Evolutionary conservation across 1,140 invertebrate species (phyloP).

Genomic region (Rhyacophila brunnea): DNA sequence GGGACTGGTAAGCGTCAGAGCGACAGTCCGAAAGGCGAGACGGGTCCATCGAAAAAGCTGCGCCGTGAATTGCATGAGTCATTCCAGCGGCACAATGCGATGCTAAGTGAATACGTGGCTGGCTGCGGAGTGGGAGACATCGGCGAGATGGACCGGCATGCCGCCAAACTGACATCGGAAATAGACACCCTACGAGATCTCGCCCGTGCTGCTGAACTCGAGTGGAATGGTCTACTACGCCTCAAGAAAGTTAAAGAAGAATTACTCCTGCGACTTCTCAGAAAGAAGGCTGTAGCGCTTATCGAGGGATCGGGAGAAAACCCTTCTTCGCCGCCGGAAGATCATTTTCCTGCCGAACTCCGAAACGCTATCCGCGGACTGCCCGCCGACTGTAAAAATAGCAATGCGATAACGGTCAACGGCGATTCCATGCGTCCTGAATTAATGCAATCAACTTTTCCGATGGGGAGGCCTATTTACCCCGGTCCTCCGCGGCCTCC

Average conservation of each 20-base stretch:
- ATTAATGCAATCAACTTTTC: too few relatives aligned
- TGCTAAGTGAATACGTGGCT: slow-evolving; percentile 61
- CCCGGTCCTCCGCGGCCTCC: slow-evolving; percentile 36
- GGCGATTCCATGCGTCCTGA: too few relatives aligned
- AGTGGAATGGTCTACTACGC: slow-evolving; percentile 79
- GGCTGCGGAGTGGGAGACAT: slow-evolving; percentile 54
- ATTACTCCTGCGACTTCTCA: slow-evolving; percentile 64
- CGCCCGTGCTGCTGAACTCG: slow-evolving; percentile 73
- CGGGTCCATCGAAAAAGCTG: slow-evolving; percentile 43
- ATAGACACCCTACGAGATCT: slow-evolving; percentile 67
- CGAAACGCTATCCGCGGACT: too few relatives aligned
- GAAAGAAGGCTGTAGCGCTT: slow-evolving; percentile 59
- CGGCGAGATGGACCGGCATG: slow-evolving; percentile 59
- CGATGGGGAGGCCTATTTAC: too few relatives aligned
- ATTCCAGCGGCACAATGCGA: slow-evolving; percentile 55
- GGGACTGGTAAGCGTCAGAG: slow-evolving; percentile 12
- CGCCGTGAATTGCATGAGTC: slow-evolving; percentile 55
- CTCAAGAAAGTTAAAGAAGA: slow-evolving; percentile 81
- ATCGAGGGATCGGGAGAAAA: not conserved
- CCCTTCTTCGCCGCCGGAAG: not conserved
- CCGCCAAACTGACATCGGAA: slow-evolving; percentile 59
- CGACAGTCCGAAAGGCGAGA: slow-evolving; percentile 6
- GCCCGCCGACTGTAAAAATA: too few relatives aligned
- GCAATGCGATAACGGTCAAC: too few relatives aligned
- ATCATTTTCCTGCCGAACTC: too few relatives aligned